A percentile compares a stretch with the other conserved stretches of the same genome.
These are phyloP conservation scores for Typhlichthys eigenmanni DNA, from an alignment of 2,797 vertebrate genomes.

Conservation along the genomic window DNA sequence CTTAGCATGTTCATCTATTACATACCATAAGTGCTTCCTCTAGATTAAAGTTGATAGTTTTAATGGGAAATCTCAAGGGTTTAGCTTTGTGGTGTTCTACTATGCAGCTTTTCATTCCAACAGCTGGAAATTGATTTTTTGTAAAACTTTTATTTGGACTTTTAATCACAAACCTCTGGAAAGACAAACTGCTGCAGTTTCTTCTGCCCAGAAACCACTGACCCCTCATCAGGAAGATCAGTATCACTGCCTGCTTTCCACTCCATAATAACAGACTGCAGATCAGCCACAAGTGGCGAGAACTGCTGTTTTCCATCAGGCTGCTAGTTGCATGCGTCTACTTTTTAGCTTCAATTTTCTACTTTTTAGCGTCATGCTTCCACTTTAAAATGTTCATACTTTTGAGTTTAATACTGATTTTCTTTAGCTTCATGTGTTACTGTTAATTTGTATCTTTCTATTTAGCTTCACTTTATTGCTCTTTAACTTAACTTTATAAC, in stretches of 20 bases:
- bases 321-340: not conserved
- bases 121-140: not conserved
- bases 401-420: no score
- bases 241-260: conserved; percentile 28
- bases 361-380: no score
- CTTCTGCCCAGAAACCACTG: conserved; percentile 36
- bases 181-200: conserved; percentile 26
- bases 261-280: conserved; percentile 56
- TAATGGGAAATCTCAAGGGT: not conserved
- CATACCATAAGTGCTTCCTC: no score
- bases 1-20: no score
- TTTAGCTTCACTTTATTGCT: no score
- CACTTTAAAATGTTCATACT: no score
- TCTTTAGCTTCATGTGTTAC: not conserved
- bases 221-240: conserved; percentile 24
- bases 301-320: conserved; percentile 2
- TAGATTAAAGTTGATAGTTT: no score
- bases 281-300: conserved; percentile 25
- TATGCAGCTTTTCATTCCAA: not conserved
- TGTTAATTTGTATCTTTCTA: not conserved
- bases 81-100: conserved; percentile 4
- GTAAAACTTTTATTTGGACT: no score
- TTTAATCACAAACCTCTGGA: conserved; percentile 18
- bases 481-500: no score
- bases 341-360: no score